A percentile compares a stretch with the other conserved stretches of the same genome.
Conservation (phyloP, 2,888 invertebrate species). For the Caenorhabditis uteleia region DNA sequence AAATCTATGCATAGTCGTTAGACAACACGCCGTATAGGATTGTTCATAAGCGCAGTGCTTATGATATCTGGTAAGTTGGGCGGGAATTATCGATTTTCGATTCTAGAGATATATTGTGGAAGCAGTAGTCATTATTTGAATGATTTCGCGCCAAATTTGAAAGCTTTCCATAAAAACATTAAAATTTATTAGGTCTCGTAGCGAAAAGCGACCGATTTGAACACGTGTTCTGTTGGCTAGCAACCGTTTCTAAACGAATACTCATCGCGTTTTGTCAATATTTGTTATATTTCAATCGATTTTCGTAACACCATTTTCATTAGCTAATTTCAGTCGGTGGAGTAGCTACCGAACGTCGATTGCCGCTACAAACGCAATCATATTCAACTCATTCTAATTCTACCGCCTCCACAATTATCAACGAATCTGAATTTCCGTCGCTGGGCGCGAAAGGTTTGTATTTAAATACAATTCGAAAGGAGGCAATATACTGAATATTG, state of each 20-base stretch:
- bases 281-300: background rate
- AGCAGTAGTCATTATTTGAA: too few species aligned
- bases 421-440: constrained; percentile 64
- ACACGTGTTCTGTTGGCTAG: too few species aligned
- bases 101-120: too few species aligned
- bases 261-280: too few species aligned
- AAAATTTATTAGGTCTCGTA: too few species aligned
- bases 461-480: background rate
- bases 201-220: too few species aligned
- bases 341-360: constrained; percentile 51
- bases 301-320: background rate
- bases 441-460: constrained; percentile 58
- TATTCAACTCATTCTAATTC: constrained; percentile 11
- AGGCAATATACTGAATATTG: background rate
- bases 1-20: constrained; percentile 36
- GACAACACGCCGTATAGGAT: constrained; percentile 26
- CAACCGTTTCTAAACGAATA: too few species aligned
- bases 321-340: constrained; percentile 36
- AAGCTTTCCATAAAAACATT: too few species aligned
- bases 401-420: constrained; percentile 57
- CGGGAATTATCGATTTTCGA: background rate
- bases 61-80: constrained; percentile 38
- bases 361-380: constrained; percentile 19
- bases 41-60: constrained; percentile 32
- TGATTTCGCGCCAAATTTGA: too few species aligned